Conservation (phyloP, 2,888 invertebrate genomes). For the Conistra vaccinii region DNA sequence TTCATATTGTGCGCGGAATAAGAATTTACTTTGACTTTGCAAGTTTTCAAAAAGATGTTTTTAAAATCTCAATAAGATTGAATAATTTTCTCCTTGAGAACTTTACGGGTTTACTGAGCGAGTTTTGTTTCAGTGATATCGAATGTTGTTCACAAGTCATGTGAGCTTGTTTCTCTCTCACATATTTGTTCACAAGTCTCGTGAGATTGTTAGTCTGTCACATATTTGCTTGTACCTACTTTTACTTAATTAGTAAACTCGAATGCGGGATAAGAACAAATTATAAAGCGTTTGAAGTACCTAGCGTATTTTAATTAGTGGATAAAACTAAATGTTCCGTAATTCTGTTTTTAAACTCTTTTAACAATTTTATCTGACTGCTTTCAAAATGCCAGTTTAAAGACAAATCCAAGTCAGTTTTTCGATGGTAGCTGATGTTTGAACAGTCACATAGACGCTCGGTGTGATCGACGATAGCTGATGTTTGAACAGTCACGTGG, state of each 20-base stretch:
- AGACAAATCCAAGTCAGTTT: too few relatives aligned
- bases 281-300: constrained; percentile 13
- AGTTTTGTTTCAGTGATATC: neutral
- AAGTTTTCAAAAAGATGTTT: constrained; percentile 8
- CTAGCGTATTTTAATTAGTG: neutral
- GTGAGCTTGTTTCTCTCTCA: neutral
- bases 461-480: too few relatives aligned
- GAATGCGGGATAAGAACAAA: constrained; percentile 8
- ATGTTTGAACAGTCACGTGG: too few relatives aligned
- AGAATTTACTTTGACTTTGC: constrained; percentile 15
- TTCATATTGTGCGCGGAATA: constrained; percentile 40
- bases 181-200: neutral
- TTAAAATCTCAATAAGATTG: constrained; percentile 32
- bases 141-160: constrained; percentile 1
- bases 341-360: neutral
- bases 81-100: constrained; percentile 9
- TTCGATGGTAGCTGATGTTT: neutral
- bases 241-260: constrained; percentile 20
- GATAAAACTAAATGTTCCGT: neutral
- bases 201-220: neutral
- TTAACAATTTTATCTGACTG: neutral
- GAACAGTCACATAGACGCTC: too few relatives aligned
- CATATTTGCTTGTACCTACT: neutral
- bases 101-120: neutral
- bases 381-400: neutral